These are phyloP conservation scores for Lasius platythorax DNA, from an alignment of 2,888 invertebrate genomes.

Conservation along the genomic window DNA sequence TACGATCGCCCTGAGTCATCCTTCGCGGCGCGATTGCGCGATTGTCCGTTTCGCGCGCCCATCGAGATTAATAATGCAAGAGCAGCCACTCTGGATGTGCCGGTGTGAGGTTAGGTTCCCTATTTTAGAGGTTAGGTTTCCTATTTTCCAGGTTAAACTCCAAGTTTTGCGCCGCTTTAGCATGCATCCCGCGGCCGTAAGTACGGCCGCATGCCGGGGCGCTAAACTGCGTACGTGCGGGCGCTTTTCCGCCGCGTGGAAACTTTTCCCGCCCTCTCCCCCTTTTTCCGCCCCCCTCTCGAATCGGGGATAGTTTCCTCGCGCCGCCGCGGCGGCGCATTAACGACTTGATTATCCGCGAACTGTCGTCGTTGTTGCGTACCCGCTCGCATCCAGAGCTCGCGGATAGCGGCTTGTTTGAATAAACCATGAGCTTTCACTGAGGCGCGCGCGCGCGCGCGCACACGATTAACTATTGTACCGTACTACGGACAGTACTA, in stretches of 20 bases:
- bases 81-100: background rate
- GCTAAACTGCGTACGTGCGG: slow-evolving; percentile 63
- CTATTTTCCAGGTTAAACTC: slow-evolving; percentile 58
- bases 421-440: slow-evolving; percentile 46
- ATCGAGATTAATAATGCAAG: slow-evolving; percentile 68
- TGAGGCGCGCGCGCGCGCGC: background rate
- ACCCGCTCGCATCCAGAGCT: slow-evolving; percentile 21
- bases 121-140: slow-evolving; percentile 37
- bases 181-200: slow-evolving; percentile 65
- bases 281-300: background rate
- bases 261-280: slow-evolving; percentile 47
- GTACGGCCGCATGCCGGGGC: slow-evolving; percentile 51
- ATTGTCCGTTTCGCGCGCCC: slow-evolving; percentile 7
- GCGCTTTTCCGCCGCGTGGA: slow-evolving; percentile 19
- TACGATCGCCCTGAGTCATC: background rate
- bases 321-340: slow-evolving; percentile 53
- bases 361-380: slow-evolving; percentile 43
- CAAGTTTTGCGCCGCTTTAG: slow-evolving; percentile 60
- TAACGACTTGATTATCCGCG: slow-evolving; percentile 70
- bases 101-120: slow-evolving; percentile 1
- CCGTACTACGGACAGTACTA: background rate
- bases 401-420: slow-evolving; percentile 19
- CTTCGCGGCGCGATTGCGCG: slow-evolving; percentile 23
- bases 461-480: slow-evolving; percentile 21
- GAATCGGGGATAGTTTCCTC: slow-evolving; percentile 53